Base-by-base conservation (phyloP, 1,140 invertebrate species). In the Dufourea novaeangliae region DNA sequence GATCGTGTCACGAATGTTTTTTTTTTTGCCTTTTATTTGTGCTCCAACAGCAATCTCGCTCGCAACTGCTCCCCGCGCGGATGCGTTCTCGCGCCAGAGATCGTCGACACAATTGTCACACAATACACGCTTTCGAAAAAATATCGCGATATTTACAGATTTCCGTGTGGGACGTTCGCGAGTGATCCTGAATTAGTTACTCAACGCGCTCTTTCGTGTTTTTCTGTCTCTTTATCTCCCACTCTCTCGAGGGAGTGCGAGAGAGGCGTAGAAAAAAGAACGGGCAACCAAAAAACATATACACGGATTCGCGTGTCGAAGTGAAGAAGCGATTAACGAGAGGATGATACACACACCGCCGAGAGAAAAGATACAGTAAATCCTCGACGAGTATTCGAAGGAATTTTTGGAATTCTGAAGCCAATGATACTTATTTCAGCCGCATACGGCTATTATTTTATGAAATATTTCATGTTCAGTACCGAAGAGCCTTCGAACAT, bases 171-270 rank as follows among this genome's bases (percentile, higher is more conserved):
- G 46, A 50, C 46, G n/a, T n/a, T n/a, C 25, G 22, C 46, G 44
- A 77, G n/a, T 56, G 68, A 77, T 77, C 75, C 75, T 77, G 75
- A 77, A 77, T 71, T 17, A 77, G 32, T 77, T 77, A 71, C 75
- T 62, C 66, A 32, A 46, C 72, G 72, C 27, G 50, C 8, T 34
- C 20, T 32, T n/a, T 62, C 46, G 17, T 34, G 27, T 54, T 41
- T 29, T n/a, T 12, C 46, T 50, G 4, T 17, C 20, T 50, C 46
- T 17, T 12, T 44, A 4, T 17, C 46, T 50, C 46, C 7, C 20
- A n/a, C 46, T 50, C 32, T 52, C 25, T 22, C 17, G 8, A 3
- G n/a, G 34, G 3, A 8, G n/a, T n/a, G n/a, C n/a, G n/a, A n/a
- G n/a, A n/a, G n/a, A n/a, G n/a, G n/a, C n/a, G n/a, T n/a, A n/a